Evolutionary conservation across 2,113 vertebrate genomes (phyloP), one percentile per base, ranked within the genome.

Genomic region (Poeciliopsis occidentalis): DNA sequence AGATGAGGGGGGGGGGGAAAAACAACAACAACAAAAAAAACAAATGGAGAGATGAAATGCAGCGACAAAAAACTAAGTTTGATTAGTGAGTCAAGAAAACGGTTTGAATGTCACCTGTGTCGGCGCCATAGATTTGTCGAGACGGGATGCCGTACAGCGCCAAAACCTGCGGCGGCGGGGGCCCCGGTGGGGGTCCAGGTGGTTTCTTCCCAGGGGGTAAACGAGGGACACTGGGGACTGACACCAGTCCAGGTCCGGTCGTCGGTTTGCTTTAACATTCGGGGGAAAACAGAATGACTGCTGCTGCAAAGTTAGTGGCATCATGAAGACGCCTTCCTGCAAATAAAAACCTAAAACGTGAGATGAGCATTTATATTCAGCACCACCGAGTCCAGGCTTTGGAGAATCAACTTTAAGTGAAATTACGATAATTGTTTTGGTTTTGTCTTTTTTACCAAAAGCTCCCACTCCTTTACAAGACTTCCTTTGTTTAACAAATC

Each of bases 201-300:
- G 98, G 98, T 44, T 99, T 99, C 87, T 95, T 96, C 47, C 97
- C 97, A 12, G 97, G 96, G 64, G 97, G 98, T 72, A 99, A 92
- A 57, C 97, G 96, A 10, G 97, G 97, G 76, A 99, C 94, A 31
- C 97, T 96, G 26, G 94, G 93, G 2, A 93, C 72, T 88, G 96
- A 51, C 19, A 95, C 95, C 17, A 95, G 89, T 71, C 92, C 89
- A 27, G 95, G 94, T 79, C 95, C 95, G 34, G 91, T 68, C 8
- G 96, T 88, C 32, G 95, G 88, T 27, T 94, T 95, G 57, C 94
- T 95, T 75, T 73, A 89, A 81, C 13, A 77, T 8, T 22, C 0
- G 65, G 3, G 4, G 34, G 11, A 27, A 66, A 64, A 78, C 6
- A 85, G 3, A 44, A 63, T 34, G 22, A 32, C 24, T 15, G 62